Evolutionary conservation across 2,113 vertebrate species (phyloP).

Genomic region (Uropsilus gracilis): DNA sequence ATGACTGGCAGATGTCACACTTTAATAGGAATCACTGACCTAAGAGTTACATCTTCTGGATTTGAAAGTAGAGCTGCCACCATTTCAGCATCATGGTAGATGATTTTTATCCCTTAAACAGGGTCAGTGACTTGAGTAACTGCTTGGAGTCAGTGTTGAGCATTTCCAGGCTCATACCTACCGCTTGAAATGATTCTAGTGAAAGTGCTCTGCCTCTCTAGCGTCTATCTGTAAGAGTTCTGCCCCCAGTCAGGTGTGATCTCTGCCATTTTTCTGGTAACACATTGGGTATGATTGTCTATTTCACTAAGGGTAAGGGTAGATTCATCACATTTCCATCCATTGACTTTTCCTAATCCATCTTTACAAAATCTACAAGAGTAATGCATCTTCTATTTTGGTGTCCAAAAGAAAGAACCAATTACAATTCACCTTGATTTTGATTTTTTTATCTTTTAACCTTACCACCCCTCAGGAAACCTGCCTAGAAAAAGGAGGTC

Average conservation of each 20-base stretch:
- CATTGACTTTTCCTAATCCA: constrained; percentile 57
- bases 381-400: neutral
- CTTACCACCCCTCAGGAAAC: neutral
- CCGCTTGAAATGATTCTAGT: constrained; percentile 44
- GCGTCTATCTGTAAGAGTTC: constrained; percentile 53
- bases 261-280: constrained; percentile 64
- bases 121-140: constrained; percentile 66
- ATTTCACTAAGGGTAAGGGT: constrained; percentile 55
- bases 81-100: constrained; percentile 1
- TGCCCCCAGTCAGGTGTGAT: constrained; percentile 29
- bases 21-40: constrained; percentile 46
- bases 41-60: constrained; percentile 43
- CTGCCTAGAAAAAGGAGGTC: neutral
- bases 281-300: constrained; percentile 39
- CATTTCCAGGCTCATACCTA: constrained; percentile 37
- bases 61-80: constrained; percentile 15
- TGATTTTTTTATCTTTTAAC: neutral
- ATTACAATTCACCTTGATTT: neutral
- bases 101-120: constrained; percentile 34
- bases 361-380: constrained; percentile 10
- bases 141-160: constrained; percentile 45
- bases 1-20: constrained; percentile 30
- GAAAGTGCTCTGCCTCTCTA: neutral
- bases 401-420: neutral
- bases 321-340: constrained; percentile 49